Base-by-base conservation (phyloP, 2,888 invertebrate genomes). In the Gisinianus flammeolus region DNA sequence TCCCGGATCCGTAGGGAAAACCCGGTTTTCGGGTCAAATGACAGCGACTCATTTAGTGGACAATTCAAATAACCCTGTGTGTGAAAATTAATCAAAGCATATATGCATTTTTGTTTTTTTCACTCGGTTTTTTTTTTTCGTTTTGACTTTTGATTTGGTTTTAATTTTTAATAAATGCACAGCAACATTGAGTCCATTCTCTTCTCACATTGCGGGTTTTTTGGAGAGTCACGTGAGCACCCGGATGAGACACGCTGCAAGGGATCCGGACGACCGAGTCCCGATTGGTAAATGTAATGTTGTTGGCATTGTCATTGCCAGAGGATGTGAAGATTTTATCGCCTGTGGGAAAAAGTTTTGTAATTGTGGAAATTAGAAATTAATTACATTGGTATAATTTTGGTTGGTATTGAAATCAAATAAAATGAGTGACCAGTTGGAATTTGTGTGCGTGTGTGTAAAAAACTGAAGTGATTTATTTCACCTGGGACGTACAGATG, bases 401-500 rank as follows among this genome's bases (percentile, higher is more conserved):
- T 44, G 35, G 35, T 8, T 35, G 12, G 35, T n/a, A n/a, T n/a
- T 58, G 58, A 58, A 24, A 8, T 44, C 52, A 24, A 24, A 19
- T 58, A 24, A 19, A 58, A 56, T n/a, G n/a, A n/a, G n/a, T n/a
- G n/a, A n/a, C n/a, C n/a, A n/a, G n/a, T n/a, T n/a, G n/a, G n/a
- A n/a, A n/a, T n/a, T n/a, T n/a, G n/a, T n/a, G n/a, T n/a, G n/a
- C n/a, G n/a, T n/a, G n/a, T n/a, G n/a, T n/a, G 58, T 58, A 58
- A 8, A 44, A 4, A 33, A 67, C n/a, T 31, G 31, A 66, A 33
- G 33, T 30, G 12, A 67, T 31, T 30, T 35, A 35, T 35, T 35
- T 35, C 22, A 77, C 77, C 77, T n/a, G 77, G 77, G 24, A 77
- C 77, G 30, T 52, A 77, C 19, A 77, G 28, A 66, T 71, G 35